Base-by-base conservation (phyloP, 2,797 vertebrate species). In the Coregonus sp. region DNA sequence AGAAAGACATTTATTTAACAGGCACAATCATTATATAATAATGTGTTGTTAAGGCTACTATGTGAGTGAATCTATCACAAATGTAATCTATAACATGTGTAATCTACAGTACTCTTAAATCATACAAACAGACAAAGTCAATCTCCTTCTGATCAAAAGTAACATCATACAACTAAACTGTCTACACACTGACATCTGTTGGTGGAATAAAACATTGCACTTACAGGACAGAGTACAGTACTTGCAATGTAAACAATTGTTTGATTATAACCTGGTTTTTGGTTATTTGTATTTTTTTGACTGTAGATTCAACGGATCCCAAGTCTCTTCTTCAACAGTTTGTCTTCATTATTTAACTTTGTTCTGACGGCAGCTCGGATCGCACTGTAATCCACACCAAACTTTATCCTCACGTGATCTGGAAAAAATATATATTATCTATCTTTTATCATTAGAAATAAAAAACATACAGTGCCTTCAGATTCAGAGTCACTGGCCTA, bases 301-400 rank as follows among this genome's bases (percentile, higher is more conserved):
- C 11, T 47, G 40, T 2, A 47, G 40, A 47, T 85, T 88, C 91
- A 85, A 74, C 84, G 76, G 91, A 90, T n/a, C 72, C 9, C 91
- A 75, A 92, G 74, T 81, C 93, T 93, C 85, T 93, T 94, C 88
- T 94, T 94, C 72, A 94, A 80, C 52, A 94, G 75, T 86, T 94
- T 94, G 84, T 94, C 93, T 69, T 94, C 93, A 29, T 94, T 94
- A 73, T 94, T 94, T 82, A 94, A 70, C 86, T 94, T 94, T 47
- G 92, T 94, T 54, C 93, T 88, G 80, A 94, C 93, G 12, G 93
- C 92, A 1, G 91, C 90, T 86, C 91, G 93, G 79, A 94, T 91
- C 75, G 89, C 90, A 80, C 89, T 90, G 73, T 77, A 65, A 40
- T 94, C 93, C 0, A 92, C 88, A 0, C 85, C 89, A 3, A 94